phyloP scores from a whole-genome alignment of 2,113 vertebrate genomes.

The Piprites chloris region DNA sequence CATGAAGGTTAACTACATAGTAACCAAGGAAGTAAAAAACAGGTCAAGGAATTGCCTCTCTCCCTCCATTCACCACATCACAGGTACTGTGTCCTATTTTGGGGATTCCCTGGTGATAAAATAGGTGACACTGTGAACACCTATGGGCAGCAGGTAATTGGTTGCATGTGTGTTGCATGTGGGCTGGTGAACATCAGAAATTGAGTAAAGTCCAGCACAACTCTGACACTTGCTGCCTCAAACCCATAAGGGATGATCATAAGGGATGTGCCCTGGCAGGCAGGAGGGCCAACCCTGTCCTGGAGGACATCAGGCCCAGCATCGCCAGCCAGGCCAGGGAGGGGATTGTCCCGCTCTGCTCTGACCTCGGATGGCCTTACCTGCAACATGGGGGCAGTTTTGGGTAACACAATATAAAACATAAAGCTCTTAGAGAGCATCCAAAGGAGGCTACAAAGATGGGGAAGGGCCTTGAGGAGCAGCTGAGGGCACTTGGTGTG shows the following conservation, averaged over 20 bases:
- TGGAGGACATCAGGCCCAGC: background rate
- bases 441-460: background rate
- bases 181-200: background rate
- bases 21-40: background rate
- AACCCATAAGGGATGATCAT: background rate
- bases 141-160: background rate
- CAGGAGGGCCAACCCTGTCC: background rate
- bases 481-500: background rate
- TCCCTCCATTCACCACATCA: background rate
- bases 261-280: background rate
- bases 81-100: background rate
- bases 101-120: background rate
- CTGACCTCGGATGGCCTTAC: background rate
- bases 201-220: background rate
- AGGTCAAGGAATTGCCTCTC: background rate
- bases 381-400: background rate
- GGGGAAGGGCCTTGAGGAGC: background rate
- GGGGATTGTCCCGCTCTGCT: background rate
- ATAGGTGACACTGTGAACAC: background rate
- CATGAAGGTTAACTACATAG: background rate
- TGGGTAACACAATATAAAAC: no score
- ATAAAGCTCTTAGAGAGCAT: background rate
- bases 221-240: background rate
- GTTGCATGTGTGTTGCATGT: no score
- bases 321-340: background rate